These are phyloP conservation scores for Calycopis cecrops DNA, from an alignment of 1,140 invertebrate genomes.

Conservation along the genomic window DNA sequence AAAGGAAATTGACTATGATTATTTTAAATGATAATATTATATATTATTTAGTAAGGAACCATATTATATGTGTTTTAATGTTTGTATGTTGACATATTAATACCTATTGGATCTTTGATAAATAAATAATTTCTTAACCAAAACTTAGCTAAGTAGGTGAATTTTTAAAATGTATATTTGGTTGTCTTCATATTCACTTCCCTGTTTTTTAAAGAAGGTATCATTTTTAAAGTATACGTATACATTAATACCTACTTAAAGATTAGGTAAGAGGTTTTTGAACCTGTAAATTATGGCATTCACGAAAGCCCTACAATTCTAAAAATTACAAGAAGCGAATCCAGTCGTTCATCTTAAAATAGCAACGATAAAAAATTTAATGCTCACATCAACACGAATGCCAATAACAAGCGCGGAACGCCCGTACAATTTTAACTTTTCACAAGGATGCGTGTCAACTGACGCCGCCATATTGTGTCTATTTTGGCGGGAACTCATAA, in stretches of 20 bases:
- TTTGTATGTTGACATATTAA: too few species aligned
- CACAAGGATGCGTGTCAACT: conserved; percentile 46
- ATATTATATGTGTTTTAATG: too few species aligned
- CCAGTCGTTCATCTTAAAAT: conserved; percentile 28
- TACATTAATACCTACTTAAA: background rate
- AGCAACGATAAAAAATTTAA: conserved; percentile 35
- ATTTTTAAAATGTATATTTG: too few species aligned
- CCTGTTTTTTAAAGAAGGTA: background rate
- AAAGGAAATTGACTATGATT: conserved; percentile 67
- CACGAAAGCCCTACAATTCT: background rate
- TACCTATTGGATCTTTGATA: too few species aligned
- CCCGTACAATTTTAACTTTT: conserved; percentile 47
- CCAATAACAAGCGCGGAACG: conserved; percentile 16
- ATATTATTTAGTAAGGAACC: background rate
- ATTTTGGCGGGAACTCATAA: conserved; percentile 58
- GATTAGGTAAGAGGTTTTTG: too few species aligned
- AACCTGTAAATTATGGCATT: too few species aligned
- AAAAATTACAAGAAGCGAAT: conserved; percentile 16
- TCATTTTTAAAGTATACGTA: too few species aligned
- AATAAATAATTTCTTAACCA: too few species aligned
- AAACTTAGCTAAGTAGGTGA: too few species aligned
- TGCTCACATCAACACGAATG: conserved; percentile 23
- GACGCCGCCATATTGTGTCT: conserved; percentile 41
- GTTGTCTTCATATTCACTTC: background rate
- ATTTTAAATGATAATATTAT: conserved; percentile 25